A percentile compares a stretch with the other conserved stretches of the same genome.
Evolutionary conservation across 2,888 invertebrate genomes (phyloP).

Genomic region (Gibbula magus): DNA sequence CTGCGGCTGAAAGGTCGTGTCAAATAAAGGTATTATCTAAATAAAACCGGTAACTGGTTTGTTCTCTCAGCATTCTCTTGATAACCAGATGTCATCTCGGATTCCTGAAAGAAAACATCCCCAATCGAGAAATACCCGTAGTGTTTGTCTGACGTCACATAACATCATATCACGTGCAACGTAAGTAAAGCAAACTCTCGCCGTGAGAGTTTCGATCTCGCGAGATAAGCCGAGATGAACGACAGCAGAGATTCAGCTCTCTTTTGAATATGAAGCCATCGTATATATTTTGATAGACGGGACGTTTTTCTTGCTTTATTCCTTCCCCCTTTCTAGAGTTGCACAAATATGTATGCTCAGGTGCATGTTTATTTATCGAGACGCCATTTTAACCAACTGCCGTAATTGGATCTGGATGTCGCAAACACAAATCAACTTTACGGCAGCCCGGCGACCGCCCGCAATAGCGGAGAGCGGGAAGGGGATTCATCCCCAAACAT

Average conservation of each 20-base stretch:
- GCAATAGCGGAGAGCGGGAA: background rate
- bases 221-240: conserved; percentile 5
- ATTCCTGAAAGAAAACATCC: background rate
- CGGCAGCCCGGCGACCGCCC: background rate
- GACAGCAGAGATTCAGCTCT: background rate
- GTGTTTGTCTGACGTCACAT: conserved; percentile 14
- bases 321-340: conserved; percentile 1
- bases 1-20: background rate
- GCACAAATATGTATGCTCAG: conserved; percentile 4
- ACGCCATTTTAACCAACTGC: conserved; percentile 10
- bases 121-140: background rate
- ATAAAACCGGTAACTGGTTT: background rate
- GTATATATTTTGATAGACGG: conserved; percentile 20
- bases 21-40: conserved; percentile 1
- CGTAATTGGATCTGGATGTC: conserved; percentile 28
- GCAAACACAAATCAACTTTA: conserved; percentile 21
- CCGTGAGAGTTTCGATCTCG: background rate
- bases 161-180: conserved; percentile 4
- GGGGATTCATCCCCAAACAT: background rate
- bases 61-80: background rate
- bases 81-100: background rate
- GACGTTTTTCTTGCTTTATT: conserved; percentile 21
- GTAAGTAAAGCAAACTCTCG: background rate
- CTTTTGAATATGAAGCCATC: conserved; percentile 7
- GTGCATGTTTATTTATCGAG: conserved; percentile 19